A percentile compares a stretch with the other conserved stretches of the same genome.
Evolutionary conservation across 2,888 invertebrate species (phyloP).

Genomic region (Drosophila paramelanica): DNA sequence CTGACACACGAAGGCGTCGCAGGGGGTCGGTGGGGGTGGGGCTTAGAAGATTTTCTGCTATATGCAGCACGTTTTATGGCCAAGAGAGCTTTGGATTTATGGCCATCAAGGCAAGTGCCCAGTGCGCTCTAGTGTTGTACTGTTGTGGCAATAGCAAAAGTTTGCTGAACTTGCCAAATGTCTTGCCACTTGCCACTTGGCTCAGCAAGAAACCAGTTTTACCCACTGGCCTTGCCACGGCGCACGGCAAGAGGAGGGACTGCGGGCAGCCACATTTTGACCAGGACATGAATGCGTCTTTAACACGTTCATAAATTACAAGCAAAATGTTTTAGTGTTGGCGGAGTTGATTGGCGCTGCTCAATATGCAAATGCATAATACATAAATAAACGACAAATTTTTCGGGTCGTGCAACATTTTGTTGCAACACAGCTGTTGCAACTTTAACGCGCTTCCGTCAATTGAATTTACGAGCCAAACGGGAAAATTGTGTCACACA

Average conservation of each 20-base stretch:
- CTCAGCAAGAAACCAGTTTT: conserved; percentile 38
- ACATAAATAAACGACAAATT: conserved; percentile 29
- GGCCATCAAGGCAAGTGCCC: conserved; percentile 62
- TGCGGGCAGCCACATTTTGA: conserved; percentile 2
- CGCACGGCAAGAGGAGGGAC: not conserved
- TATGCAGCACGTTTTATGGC: conserved; percentile 56
- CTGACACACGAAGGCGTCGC: too few relatives aligned
- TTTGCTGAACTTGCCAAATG: conserved; percentile 65
- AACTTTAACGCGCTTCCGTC: conserved; percentile 75
- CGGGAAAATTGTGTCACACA: conserved; percentile 76
- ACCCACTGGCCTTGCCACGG: conserved; percentile 38
- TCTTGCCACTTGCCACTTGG: conserved; percentile 40
- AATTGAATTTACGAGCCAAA: conserved; percentile 74
- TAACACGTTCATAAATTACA: conserved; percentile 54
- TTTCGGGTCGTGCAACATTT: conserved; percentile 36
- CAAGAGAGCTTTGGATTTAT: conserved; percentile 63
- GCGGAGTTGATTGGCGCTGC: conserved; percentile 10
- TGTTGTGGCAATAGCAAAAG: conserved; percentile 48
- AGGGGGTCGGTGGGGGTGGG: not conserved
- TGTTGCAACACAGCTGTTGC: conserved; percentile 45
- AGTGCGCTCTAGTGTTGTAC: conserved; percentile 31
- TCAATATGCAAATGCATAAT: conserved; percentile 62
- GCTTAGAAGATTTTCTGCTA: conserved; percentile 39
- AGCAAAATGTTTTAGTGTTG: conserved; percentile 8
- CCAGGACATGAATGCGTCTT: conserved; percentile 34